These are phyloP conservation scores for Drosophila antonietae DNA, from an alignment of 2,888 invertebrate species.

Conservation along the genomic window DNA sequence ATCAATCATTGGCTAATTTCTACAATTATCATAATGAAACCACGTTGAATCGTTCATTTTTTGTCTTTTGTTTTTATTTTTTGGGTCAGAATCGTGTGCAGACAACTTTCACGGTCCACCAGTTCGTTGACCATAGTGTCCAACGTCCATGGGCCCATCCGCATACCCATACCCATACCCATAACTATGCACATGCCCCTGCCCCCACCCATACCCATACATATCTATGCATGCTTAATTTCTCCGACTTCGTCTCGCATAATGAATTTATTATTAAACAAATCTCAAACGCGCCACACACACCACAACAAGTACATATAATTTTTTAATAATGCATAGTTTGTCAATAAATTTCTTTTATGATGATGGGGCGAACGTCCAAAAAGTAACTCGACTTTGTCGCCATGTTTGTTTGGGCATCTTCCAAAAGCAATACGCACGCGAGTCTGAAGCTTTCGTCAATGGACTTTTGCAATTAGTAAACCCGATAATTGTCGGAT, in stretches of 20 bases:
- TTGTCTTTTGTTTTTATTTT: constrained; percentile 32
- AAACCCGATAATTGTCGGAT: not conserved
- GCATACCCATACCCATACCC: constrained; percentile 16
- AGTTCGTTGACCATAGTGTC: constrained; percentile 73
- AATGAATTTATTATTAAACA: constrained; percentile 79
- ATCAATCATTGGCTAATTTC: constrained; percentile 54
- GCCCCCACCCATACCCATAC: constrained; percentile 27
- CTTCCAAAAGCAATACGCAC: not conserved
- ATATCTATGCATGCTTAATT: constrained; percentile 75
- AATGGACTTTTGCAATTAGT: too few relatives aligned
- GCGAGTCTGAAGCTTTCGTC: not conserved
- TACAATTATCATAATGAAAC: constrained; percentile 63
- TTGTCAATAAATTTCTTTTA: constrained; percentile 81
- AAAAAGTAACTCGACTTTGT: constrained; percentile 16
- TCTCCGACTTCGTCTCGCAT: constrained; percentile 66
- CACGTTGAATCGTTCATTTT: constrained; percentile 30
- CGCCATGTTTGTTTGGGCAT: constrained; percentile 14
- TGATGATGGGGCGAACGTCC: constrained; percentile 34
- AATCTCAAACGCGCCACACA: constrained; percentile 71
- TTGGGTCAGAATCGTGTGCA: constrained; percentile 74
- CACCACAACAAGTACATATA: constrained; percentile 75
- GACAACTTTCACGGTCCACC: constrained; percentile 75
- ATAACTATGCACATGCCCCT: constrained; percentile 19
- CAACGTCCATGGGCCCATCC: constrained; percentile 41
- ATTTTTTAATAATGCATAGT: constrained; percentile 81